Evolutionary conservation across 2,797 vertebrate genomes (phyloP).

Genomic region (Okamejei kenojei): DNA sequence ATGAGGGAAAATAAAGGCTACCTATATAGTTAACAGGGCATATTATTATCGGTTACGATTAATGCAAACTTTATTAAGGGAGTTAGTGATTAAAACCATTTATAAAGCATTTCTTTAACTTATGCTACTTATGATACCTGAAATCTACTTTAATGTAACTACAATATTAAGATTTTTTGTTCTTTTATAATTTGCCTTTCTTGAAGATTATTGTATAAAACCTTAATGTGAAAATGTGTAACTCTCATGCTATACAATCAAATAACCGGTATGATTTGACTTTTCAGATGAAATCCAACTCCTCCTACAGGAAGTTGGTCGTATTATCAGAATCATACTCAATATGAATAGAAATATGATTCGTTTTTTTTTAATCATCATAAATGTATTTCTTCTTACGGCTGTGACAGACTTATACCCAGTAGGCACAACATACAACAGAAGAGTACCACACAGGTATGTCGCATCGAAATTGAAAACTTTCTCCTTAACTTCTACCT

Average conservation of each 20-base stretch:
- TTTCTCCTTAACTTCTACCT: no score
- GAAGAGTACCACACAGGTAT: no score
- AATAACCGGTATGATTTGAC: not conserved
- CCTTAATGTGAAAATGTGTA: not conserved
- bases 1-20: not conserved
- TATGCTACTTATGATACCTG: not conserved
- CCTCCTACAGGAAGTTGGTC: not conserved
- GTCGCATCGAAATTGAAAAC: no score
- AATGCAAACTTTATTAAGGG: no score
- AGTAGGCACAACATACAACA: constrained; percentile 97
- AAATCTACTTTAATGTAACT: not conserved
- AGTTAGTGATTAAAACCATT: not conserved
- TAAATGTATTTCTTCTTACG: no score
- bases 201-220: not conserved
- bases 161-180: not conserved
- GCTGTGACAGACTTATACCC: no score
- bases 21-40: no score
- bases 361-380: no score
- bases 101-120: not conserved
- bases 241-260: not conserved
- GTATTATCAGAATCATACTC: not conserved
- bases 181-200: not conserved
- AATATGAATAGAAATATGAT: constrained; percentile 5
- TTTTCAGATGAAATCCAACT: not conserved
- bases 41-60: not conserved